These are phyloP conservation scores for Molorchus minor DNA, from an alignment of 2,888 invertebrate genomes.

Conservation along the genomic window DNA sequence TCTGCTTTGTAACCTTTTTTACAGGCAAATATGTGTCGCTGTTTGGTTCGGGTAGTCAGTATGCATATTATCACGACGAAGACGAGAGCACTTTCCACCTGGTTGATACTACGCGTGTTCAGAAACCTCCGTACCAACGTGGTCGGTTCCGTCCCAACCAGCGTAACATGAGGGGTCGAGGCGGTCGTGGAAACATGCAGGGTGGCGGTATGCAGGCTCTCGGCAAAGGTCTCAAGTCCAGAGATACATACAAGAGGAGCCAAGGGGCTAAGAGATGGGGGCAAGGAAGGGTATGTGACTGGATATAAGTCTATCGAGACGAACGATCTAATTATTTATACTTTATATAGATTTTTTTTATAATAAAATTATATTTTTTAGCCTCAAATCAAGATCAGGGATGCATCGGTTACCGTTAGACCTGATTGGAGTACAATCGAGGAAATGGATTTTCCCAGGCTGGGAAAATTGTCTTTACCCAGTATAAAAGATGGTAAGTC, in stretches of 20 bases:
- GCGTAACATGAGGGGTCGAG: slow-evolving; percentile 75
- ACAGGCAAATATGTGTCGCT: slow-evolving; percentile 90
- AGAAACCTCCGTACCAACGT: slow-evolving; percentile 92
- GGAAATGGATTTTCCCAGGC: slow-evolving; percentile 97
- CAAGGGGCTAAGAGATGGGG: slow-evolving; percentile 90
- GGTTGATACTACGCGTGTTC: slow-evolving; percentile 92
- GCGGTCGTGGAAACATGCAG: slow-evolving; percentile 73
- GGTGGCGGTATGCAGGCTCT: slow-evolving; percentile 82
- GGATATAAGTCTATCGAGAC: too few relatives aligned
- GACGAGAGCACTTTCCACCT: slow-evolving; percentile 98
- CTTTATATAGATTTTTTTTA: slow-evolving; percentile 1
- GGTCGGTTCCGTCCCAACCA: slow-evolving; percentile 87
- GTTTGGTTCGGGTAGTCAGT: slow-evolving; percentile 94
- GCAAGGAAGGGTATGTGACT: slow-evolving; percentile 68
- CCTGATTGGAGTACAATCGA: slow-evolving; percentile 97
- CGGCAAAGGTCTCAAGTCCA: slow-evolving; percentile 82
- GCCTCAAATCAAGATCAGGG: slow-evolving; percentile 90
- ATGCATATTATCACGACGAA: slow-evolving; percentile 98
- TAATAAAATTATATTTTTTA: slow-evolving; percentile 53
- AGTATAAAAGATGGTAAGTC: slow-evolving; percentile 77
- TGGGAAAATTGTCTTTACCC: slow-evolving; percentile 92
- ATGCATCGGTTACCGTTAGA: slow-evolving; percentile 95
- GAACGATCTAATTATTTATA: background rate
- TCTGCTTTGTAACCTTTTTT: too few relatives aligned
- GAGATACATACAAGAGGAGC: slow-evolving; percentile 77